phyloP scores from a whole-genome alignment of 2,797 vertebrate species.

The Momotus momota region DNA sequence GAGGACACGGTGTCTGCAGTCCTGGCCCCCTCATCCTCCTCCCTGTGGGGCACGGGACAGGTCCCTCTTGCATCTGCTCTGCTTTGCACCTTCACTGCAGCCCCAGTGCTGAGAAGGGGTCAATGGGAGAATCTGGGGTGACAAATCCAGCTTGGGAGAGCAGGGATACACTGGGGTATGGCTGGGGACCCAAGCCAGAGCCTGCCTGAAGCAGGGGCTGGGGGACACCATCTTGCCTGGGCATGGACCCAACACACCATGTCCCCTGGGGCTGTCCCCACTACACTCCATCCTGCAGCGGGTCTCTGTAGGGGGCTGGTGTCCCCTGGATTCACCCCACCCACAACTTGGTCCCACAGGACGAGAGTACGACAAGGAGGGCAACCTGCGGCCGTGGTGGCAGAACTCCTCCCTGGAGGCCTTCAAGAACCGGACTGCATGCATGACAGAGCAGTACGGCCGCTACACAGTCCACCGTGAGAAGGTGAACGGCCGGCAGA shows the following conservation, averaged over 20 bases:
- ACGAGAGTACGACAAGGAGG: constrained; percentile 95
- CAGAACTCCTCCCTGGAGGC: constrained; percentile 93
- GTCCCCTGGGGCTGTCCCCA: neutral
- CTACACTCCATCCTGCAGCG: neutral
- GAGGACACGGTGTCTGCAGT: constrained; percentile 58
- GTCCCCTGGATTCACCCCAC: neutral
- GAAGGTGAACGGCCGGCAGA: constrained; percentile 93
- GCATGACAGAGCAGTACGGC: constrained; percentile 93
- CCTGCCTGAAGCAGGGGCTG: neutral
- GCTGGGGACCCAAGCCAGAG: neutral
- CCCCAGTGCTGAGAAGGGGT: neutral
- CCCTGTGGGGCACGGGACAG: neutral
- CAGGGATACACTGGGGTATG: accelerated
- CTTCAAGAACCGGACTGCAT: constrained; percentile 91
- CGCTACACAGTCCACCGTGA: constrained; percentile 90
- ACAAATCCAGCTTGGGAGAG: neutral
- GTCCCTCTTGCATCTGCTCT: neutral
- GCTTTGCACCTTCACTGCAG: constrained; percentile 9
- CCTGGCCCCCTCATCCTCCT: neutral
- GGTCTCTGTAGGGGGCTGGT: neutral
- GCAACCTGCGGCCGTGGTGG: constrained; percentile 96
- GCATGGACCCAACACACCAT: neutral
- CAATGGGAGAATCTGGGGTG: neutral
- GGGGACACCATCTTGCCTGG: neutral
- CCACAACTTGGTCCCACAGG: constrained; percentile 75